Percentiles rank a stretch among this genome's conserved stretches.
These are phyloP conservation scores for Merluccius polli DNA, from an alignment of 2,797 vertebrate genomes.

Conservation along the genomic window DNA sequence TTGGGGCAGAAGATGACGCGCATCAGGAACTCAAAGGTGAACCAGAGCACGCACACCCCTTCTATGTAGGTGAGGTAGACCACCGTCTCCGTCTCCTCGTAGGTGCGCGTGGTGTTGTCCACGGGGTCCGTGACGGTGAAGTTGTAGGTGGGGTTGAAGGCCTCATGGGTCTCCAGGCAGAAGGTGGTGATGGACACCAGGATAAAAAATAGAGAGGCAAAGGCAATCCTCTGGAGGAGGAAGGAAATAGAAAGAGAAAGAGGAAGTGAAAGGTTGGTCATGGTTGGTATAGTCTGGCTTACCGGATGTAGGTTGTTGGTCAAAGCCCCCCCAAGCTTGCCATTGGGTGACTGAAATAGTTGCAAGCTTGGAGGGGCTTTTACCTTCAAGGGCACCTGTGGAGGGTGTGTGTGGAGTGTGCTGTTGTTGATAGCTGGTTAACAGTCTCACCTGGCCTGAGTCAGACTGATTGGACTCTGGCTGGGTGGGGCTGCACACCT, in stretches of 20 bases:
- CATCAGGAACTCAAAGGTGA: constrained; percentile 99
- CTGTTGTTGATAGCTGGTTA: no score
- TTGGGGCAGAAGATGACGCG: constrained; percentile 96
- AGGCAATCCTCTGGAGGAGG: constrained; percentile 89
- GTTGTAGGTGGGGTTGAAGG: constrained; percentile 98
- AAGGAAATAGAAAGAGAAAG: not conserved
- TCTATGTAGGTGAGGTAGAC: constrained; percentile 97
- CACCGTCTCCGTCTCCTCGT: constrained; percentile 91
- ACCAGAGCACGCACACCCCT: constrained; percentile 98
- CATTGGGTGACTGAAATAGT: no score
- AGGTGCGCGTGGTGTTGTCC: constrained; percentile 75
- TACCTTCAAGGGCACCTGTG: no score
- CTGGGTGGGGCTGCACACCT: no score
- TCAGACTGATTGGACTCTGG: no score
- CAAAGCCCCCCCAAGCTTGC: no score
- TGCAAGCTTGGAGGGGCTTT: no score
- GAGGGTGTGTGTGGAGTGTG: no score
- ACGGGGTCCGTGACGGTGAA: constrained; percentile 83
- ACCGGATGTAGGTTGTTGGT: no score
- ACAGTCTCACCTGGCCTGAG: no score
- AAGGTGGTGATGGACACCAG: constrained; percentile 99
- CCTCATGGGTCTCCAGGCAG: constrained; percentile 98
- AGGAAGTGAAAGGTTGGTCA: not conserved
- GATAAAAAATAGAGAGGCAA: constrained; percentile 99
- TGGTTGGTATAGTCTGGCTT: no score